These are phyloP conservation scores for Scophthalmus maximus DNA, from an alignment of 2,113 vertebrate species.

Conservation along the genomic window DNA sequence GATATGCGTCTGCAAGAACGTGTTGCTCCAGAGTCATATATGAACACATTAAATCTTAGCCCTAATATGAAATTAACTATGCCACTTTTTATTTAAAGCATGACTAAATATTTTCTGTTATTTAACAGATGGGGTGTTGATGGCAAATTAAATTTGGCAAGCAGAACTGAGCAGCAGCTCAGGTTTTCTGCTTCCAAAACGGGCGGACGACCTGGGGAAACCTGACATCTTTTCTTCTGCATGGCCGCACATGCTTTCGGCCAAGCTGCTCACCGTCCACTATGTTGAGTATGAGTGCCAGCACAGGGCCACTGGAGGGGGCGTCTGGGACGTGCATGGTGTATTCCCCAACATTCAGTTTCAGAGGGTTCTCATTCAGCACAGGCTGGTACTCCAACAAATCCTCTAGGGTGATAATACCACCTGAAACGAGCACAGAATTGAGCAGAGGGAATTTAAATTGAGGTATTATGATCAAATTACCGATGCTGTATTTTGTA, in stretches of 20 bases:
- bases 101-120: conserved; percentile 19
- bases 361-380: conserved; percentile 85
- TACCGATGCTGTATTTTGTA: neutral
- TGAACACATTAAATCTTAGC: conserved; percentile 18
- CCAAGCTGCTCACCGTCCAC: conserved; percentile 87
- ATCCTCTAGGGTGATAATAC: conserved; percentile 89
- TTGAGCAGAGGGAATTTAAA: conserved; percentile 12
- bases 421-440: conserved; percentile 81
- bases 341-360: conserved; percentile 84
- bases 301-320: conserved; percentile 92
- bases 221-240: conserved; percentile 62
- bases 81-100: conserved; percentile 33
- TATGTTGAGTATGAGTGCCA: conserved; percentile 93
- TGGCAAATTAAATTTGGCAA: conserved; percentile 48
- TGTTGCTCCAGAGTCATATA: conserved; percentile 10
- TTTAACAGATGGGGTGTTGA: conserved; percentile 50
- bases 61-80: conserved; percentile 27
- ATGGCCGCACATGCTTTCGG: conserved; percentile 47
- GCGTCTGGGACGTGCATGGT: conserved; percentile 88
- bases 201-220: conserved; percentile 62
- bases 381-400: conserved; percentile 85
- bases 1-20: neutral
- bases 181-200: too few species aligned
- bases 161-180: conserved; percentile 19
- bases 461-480: neutral